A percentile compares a stretch with the other conserved stretches of the same genome.
phyloP scores from a whole-genome alignment of 2,888 invertebrate genomes.

The Erynnis tages region DNA sequence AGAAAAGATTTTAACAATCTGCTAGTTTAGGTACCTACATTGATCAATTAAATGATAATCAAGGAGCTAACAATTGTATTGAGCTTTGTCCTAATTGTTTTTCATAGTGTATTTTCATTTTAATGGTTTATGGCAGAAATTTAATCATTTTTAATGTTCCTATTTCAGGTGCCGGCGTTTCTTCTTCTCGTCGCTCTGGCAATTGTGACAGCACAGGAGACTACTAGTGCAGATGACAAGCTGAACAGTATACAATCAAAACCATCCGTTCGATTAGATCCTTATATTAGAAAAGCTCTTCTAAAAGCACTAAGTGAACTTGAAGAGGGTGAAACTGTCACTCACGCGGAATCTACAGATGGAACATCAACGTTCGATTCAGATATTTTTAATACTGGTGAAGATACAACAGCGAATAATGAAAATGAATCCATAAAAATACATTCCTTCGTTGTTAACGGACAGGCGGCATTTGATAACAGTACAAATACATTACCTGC shows the following conservation, averaged over 20 bases:
- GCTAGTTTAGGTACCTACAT: too few species aligned
- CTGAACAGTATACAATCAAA: constrained; percentile 69
- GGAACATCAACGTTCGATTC: constrained; percentile 53
- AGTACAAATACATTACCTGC: constrained; percentile 56
- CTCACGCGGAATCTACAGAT: constrained; percentile 64
- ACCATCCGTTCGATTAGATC: constrained; percentile 85
- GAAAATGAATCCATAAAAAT: constrained; percentile 32
- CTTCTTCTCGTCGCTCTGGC: constrained; percentile 50
- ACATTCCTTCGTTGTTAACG: constrained; percentile 66
- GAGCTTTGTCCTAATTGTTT: too few species aligned
- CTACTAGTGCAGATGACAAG: constrained; percentile 56
- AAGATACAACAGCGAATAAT: constrained; percentile 55
- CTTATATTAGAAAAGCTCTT: constrained; percentile 87
- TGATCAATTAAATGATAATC: too few species aligned
- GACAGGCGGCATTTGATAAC: constrained; percentile 66
- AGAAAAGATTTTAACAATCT: too few species aligned
- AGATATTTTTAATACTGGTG: constrained; percentile 57
- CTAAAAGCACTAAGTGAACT: constrained; percentile 88
- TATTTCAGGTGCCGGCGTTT: constrained; percentile 60
- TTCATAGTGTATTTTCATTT: too few species aligned
- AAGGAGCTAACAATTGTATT: too few species aligned
- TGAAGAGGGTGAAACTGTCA: constrained; percentile 81
- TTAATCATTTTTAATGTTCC: background rate
- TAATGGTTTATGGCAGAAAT: background rate
- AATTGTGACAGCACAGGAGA: constrained; percentile 53